These are phyloP conservation scores for Andrena minutula DNA, from an alignment of 2,888 invertebrate species.

Conservation along the genomic window DNA sequence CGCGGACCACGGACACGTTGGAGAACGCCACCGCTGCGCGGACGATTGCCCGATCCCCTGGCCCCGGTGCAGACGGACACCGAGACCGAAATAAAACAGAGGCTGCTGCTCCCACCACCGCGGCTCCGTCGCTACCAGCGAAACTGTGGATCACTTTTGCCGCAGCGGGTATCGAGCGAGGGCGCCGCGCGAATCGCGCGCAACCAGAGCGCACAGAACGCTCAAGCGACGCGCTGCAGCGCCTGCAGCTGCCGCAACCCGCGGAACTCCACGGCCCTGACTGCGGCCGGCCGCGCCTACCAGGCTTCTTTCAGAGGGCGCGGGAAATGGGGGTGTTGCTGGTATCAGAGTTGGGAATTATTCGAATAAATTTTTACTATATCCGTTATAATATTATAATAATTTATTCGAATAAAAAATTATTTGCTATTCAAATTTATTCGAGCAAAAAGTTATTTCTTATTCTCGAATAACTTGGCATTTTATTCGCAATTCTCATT, in stretches of 20 bases:
- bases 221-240: slow-evolving; percentile 67
- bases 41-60: slow-evolving; percentile 29
- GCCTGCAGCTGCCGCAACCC: slow-evolving; percentile 65
- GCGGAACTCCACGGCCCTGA: slow-evolving; percentile 44
- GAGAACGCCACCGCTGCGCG: slow-evolving; percentile 38
- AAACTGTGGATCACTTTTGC: slow-evolving; percentile 68
- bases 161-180: slow-evolving; percentile 77
- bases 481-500: too few species aligned
- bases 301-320: too few species aligned
- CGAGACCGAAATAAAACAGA: slow-evolving; percentile 82
- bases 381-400: too few species aligned
- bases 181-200: slow-evolving; percentile 59
- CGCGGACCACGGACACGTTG: neutral
- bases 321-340: too few species aligned
- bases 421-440: too few species aligned
- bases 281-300: slow-evolving; percentile 10
- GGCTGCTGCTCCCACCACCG: slow-evolving; percentile 78
- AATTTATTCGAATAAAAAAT: too few species aligned
- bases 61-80: slow-evolving; percentile 57
- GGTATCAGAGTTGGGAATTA: too few species aligned
- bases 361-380: too few species aligned
- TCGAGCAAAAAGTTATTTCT: too few species aligned
- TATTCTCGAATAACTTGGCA: too few species aligned
- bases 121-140: slow-evolving; percentile 52
- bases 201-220: slow-evolving; percentile 45